Conservation (phyloP, 2,888 invertebrate species). For the Agapetus fuscipes region DNA sequence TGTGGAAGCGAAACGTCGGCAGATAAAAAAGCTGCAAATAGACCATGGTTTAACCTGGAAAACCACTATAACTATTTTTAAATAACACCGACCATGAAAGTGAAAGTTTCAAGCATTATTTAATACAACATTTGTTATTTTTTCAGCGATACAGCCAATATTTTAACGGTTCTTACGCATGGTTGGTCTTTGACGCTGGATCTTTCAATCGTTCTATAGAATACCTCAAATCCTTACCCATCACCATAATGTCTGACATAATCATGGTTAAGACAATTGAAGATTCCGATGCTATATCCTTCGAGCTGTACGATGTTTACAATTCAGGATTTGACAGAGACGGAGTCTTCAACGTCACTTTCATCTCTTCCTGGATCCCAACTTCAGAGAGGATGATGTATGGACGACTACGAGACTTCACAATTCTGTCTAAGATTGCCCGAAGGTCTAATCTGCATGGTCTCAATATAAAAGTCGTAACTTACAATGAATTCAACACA, state of each 20-base stretch:
- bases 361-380: conserved; percentile 14
- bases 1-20: too few relatives aligned
- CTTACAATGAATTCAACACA: conserved; percentile 8
- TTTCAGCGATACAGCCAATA: conserved; percentile 17
- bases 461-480: conserved; percentile 11
- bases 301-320: conserved; percentile 28
- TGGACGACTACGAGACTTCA: too few relatives aligned
- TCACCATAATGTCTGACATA: conserved; percentile 10
- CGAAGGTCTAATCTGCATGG: conserved; percentile 13
- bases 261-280: conserved; percentile 10
- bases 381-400: too few relatives aligned
- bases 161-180: conserved; percentile 20
- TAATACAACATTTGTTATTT: too few relatives aligned
- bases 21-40: too few relatives aligned
- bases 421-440: too few relatives aligned
- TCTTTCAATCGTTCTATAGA: conserved; percentile 4
- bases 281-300: background rate
- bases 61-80: too few relatives aligned
- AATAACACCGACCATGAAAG: too few relatives aligned
- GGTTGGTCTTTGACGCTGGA: conserved; percentile 17
- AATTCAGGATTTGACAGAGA: conserved; percentile 30
- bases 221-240: conserved; percentile 9
- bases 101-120: too few relatives aligned
- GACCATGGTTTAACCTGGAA: too few relatives aligned
- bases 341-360: conserved; percentile 29